Evolutionary conservation across 30 jellyfish, hydroid and myxozoan species (phyloP), one percentile per base, ranked within the genome.

Genomic region (Pseudorhiza aurosa): DNA sequence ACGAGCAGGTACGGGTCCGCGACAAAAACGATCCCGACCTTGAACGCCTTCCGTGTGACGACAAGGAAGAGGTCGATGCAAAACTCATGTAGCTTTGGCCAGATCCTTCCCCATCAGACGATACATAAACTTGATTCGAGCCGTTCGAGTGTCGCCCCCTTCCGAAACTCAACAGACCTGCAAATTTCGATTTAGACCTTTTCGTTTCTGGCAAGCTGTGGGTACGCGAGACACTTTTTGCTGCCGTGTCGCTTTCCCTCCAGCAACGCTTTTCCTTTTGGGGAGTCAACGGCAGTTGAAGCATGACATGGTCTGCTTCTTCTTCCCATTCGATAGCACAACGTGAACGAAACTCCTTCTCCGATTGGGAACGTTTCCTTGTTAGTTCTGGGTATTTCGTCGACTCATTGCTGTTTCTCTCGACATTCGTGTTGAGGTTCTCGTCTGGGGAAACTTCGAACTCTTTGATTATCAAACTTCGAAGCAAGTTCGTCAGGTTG

Each of bases 21-120:
- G 91, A 80, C 1, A 80, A 55, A 33, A 80, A 8, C 18, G 91
- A 80, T 6, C 77, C 82, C 3, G 91, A 44, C 35, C 91, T 22
- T 0, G 91, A 64, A 17, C 91, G 83, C 65, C 43, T 64, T 17
- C 84, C 80, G 42, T 19, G 65, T 25, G 91, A 64, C 19, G 84
- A 65, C 14, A 84, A 45, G 0, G 88, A 76, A 22, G 77, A 70
- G 10, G 71, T 64, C 18, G 91, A 80, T 26, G 32, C 91, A 42
- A 63, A 80, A 36, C 91, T 80, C 77, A 80, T 80, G 69, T 64
- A 50, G 43, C 91, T 80, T 18, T 80, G 91, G 3, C 83, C 91
- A 1, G 91, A 80, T 14, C 91, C 91, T 49, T 80, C 91, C 30
- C 84, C 83, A 39, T 65, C 83, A 0, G 91, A 65, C 2, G 91